phyloP scores from a whole-genome alignment of 2,888 invertebrate species.

The Pedicia rivosa region DNA sequence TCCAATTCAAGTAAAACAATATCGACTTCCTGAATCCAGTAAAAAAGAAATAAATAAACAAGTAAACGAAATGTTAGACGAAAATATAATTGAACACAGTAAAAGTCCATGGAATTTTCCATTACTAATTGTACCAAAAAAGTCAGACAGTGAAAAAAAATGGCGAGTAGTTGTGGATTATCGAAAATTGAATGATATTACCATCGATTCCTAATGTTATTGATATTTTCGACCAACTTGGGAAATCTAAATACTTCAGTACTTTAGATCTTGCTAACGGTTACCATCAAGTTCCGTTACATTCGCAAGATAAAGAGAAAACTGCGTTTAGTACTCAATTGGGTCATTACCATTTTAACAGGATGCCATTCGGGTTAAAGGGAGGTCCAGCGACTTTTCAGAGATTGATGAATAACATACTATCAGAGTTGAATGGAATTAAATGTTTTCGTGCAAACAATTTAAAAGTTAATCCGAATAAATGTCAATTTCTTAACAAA shows the following conservation, averaged over 20 bases:
- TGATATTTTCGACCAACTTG: slow-evolving; percentile 10
- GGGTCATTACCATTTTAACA: slow-evolving; percentile 13
- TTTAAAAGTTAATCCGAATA: slow-evolving; percentile 14
- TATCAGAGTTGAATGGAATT: slow-evolving; percentile 13
- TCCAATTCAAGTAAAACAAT: background rate
- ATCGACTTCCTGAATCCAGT: background rate
- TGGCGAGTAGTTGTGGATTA: background rate
- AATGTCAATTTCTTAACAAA: slow-evolving; percentile 14
- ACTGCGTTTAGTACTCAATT: slow-evolving; percentile 12
- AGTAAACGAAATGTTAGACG: background rate
- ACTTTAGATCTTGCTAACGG: slow-evolving; percentile 11
- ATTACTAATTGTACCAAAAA: slow-evolving; percentile 11
- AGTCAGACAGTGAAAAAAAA: slow-evolving; percentile 4
- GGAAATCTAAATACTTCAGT: slow-evolving; percentile 10
- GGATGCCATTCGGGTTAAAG: slow-evolving; percentile 15
- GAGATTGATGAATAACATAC: slow-evolving; percentile 17
- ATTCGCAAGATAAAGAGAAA: slow-evolving; percentile 11
- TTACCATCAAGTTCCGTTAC: slow-evolving; percentile 10
- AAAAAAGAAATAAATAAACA: background rate
- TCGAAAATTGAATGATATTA: background rate
- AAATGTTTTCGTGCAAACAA: slow-evolving; percentile 10
- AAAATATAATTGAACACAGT: background rate
- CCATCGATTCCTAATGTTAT: slow-evolving; percentile 7
- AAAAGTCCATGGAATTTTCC: background rate
- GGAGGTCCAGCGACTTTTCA: slow-evolving; percentile 19